Evolutionary conservation across 2,113 vertebrate species (phyloP), one percentile per base, ranked within the genome.

Genomic region (Ptilonorhynchus violaceus): DNA sequence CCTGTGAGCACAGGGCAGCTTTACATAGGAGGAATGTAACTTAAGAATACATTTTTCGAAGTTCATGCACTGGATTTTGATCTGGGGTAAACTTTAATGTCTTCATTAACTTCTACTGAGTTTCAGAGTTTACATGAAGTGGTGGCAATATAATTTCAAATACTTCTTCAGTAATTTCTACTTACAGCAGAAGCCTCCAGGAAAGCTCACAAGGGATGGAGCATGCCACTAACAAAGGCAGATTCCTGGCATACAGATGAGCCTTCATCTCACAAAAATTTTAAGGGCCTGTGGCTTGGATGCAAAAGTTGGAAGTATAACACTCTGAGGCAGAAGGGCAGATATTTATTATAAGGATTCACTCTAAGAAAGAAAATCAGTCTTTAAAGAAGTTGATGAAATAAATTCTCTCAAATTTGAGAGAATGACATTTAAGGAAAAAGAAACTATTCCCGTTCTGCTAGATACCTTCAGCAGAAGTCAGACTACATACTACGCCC

Each of bases 81-180:
- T 79, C 72, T 35, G 83, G n/a, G 37, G 21, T 69, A 90, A 92
- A 79, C 55, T 85, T 58, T 88, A 56, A 68, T 0, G 1, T 68
- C 85, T 85, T 88, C 75, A 83, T 74, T 83, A 91, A 62, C 50
- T 95, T 95, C 79, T 66, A 19, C 50, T 67, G 50, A 88, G 68
- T 46, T 91, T 91, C 60, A 60, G 1, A 39, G 25, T 75, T 89
- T 87, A 87, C 60, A 74, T 30, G 75, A 85, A 60, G 42, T 78
- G 83, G 52, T 93, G 76, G 35, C 31, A 94, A 55, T 84, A 23
- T 60, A 72, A 91, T 86, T 89, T 92, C 89, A 91, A 91, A 91
- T 52, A 70, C 31, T 93, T 92, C 46, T 87, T 84, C 62, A 75
- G 60, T 72, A 4, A n/a, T 87, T 95, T 87, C 80, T 89, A n/a